Conservation (phyloP, 2,113 vertebrate genomes). For the Sander lucioperca region DNA sequence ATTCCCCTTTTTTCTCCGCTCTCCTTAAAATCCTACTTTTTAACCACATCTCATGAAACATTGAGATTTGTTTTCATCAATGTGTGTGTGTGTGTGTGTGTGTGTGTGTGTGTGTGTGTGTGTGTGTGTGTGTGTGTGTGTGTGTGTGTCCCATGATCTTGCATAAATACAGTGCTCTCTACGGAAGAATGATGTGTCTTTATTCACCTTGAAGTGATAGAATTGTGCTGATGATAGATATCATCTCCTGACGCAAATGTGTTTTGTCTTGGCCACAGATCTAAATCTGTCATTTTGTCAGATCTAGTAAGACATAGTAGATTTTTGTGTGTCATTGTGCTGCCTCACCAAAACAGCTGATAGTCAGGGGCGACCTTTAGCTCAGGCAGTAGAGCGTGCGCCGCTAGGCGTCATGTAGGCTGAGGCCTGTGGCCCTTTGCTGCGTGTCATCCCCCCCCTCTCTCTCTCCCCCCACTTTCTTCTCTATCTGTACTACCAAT, state of each 20-base stretch:
- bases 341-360: neutral
- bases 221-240: neutral
- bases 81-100: neutral
- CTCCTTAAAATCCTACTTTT: neutral
- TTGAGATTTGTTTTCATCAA: constrained; percentile 18
- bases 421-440: too few species aligned
- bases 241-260: neutral
- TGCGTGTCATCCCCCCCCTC: too few species aligned
- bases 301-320: neutral
- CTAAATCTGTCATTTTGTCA: constrained; percentile 28
- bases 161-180: neutral
- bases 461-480: too few species aligned
- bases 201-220: constrained; percentile 8
- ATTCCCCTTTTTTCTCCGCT: constrained; percentile 8
- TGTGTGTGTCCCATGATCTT: neutral
- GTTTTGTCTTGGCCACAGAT: constrained; percentile 18
- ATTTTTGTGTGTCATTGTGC: neutral
- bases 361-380: too few species aligned
- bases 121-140: neutral
- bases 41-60: neutral
- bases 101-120: neutral
- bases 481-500: too few species aligned
- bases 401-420: too few species aligned
- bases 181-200: neutral
- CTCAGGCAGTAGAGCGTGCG: too few species aligned